Evolutionary conservation across 2,797 vertebrate species (phyloP), one percentile per base, ranked within the genome.

Genomic region (Ptychadena robeensis): DNA sequence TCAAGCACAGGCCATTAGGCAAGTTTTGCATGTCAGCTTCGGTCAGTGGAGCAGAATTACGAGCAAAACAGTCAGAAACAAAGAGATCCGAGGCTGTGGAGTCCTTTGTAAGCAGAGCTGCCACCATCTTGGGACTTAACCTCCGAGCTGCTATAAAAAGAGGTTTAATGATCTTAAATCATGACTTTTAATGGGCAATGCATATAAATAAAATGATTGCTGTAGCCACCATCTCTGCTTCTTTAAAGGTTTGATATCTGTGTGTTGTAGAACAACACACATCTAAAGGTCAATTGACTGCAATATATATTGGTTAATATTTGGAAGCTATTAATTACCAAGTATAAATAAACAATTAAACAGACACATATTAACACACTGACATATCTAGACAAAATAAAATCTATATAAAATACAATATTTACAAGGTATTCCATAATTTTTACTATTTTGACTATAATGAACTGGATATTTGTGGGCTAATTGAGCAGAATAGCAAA

Each of bases 21-120:
- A 68, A 57, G 30, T 9, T 48, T 53, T 48, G 76, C 48, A 59
- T 59, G 65, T 79, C 64, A 69, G 40, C 65, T 79, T 22, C 53
- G 65, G 65, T 79, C 76, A 79, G 44, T 69, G 76, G 65, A 79
- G 76, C 76, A 69, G 75, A 67, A 27, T 40, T 40, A 25, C n/a
- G 18, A 66, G 75, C 38, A 66, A 57, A 69, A 57, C 53, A 30
- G 75, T 68, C 64, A 68, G 64, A 66, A 78, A 78, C 64, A 78
- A 67, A 67, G 31, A 22, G 65, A 67, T 37, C 32, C 10, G 67
- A 69, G 34, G 34, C 10, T 6, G 37, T 28, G n/a, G 35, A 69
- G 67, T 25, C 67, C 67, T 69, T 34, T 12, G 65, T 27, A 32
- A 79, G 61, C 37, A 31, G 64, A 53, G 34, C 65, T 14, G 31